phyloP scores from a whole-genome alignment of 2,888 invertebrate species.

The Pristionchus exspectatus region DNA sequence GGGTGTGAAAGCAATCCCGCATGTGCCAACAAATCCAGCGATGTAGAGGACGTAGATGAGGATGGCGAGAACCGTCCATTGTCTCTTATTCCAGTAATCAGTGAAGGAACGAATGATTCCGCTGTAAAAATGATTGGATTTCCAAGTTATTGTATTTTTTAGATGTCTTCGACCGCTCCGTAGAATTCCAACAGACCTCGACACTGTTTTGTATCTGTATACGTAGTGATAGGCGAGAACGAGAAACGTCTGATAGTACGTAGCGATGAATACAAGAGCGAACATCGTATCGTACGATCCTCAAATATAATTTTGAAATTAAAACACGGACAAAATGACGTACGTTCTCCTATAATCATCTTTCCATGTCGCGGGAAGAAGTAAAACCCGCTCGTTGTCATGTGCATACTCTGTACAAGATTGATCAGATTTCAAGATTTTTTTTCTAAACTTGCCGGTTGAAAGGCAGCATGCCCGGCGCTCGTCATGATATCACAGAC shows the following conservation, averaged over 20 bases:
- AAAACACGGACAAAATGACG: neutral
- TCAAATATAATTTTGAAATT: neutral
- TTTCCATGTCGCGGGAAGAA: conserved; percentile 18
- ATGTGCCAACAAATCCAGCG: neutral
- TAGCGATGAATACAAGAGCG: conserved; percentile 5
- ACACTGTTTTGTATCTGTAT: neutral
- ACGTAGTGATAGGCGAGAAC: conserved; percentile 34
- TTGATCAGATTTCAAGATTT: too few relatives aligned
- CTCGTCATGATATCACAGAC: conserved; percentile 12
- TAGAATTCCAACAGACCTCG: neutral
- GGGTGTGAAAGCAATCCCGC: neutral
- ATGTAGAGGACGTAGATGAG: conserved; percentile 17
- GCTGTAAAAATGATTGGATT: neutral
- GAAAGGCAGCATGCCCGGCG: neutral
- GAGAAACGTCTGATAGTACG: conserved; percentile 45
- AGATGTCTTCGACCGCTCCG: too few relatives aligned
- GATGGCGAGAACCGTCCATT: neutral
- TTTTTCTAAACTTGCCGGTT: too few relatives aligned
- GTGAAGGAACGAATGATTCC: conserved; percentile 32
- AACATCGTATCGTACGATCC: neutral
- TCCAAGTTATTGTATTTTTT: too few relatives aligned
- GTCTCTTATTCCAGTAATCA: neutral
- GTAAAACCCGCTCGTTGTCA: conserved; percentile 36
- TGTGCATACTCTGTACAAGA: conserved; percentile 34
- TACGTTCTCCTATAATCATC: conserved; percentile 16